These are phyloP conservation scores for Micrastur ruficollis DNA, from an alignment of 2,797 vertebrate genomes.

Conservation along the genomic window DNA sequence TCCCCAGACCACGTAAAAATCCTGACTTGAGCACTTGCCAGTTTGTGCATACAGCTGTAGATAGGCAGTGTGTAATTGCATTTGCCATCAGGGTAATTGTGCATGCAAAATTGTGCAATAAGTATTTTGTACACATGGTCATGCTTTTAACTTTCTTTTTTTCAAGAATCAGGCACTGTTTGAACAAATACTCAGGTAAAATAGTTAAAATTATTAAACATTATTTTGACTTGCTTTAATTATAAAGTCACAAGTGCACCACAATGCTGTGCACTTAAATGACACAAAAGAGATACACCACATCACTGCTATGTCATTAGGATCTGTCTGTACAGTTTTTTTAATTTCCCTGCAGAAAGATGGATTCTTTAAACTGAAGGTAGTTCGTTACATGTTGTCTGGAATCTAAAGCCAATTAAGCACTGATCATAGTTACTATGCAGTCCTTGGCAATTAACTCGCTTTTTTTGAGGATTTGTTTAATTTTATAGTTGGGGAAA, in stretches of 20 bases:
- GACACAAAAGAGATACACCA: neutral
- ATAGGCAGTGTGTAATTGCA: constrained; percentile 21
- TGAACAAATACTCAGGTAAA: neutral
- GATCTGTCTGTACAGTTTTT: neutral
- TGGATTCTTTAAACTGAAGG: constrained; percentile 7
- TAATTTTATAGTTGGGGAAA: constrained; percentile 4
- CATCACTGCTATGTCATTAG: constrained; percentile 19
- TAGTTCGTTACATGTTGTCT: constrained; percentile 39
- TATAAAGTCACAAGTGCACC: neutral
- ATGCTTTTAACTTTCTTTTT: neutral
- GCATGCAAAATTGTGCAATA: constrained; percentile 28
- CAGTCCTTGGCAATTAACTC: constrained; percentile 5
- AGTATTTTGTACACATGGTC: neutral
- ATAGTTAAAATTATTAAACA: neutral
- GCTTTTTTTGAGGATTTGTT: constrained; percentile 12
- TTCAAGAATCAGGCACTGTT: neutral
- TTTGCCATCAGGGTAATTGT: constrained; percentile 48
- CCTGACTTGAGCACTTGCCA: neutral
- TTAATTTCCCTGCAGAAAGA: constrained; percentile 21
- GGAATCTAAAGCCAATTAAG: constrained; percentile 34
- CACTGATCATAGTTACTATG: neutral
- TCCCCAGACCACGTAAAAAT: neutral
- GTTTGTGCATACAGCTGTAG: constrained; percentile 1
- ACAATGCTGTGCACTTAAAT: neutral
- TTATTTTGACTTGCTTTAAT: neutral